Conservation (phyloP, 2,797 vertebrate genomes). For the Buphagus erythrorhynchus region DNA sequence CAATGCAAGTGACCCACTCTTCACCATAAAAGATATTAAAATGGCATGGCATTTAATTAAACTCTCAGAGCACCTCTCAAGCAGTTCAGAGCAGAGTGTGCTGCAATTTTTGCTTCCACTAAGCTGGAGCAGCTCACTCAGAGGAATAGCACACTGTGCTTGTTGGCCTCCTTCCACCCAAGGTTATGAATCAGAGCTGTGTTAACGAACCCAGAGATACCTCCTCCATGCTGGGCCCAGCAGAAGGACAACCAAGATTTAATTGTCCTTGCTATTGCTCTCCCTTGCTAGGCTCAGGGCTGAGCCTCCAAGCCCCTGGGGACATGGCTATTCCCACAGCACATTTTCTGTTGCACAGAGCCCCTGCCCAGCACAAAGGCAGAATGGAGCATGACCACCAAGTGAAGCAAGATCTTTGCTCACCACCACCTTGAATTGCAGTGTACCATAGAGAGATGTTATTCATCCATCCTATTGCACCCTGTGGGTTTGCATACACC, state of each 20-base stretch:
- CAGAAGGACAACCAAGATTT: background rate
- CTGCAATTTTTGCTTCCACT: background rate
- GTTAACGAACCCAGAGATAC: background rate
- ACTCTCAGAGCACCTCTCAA: background rate
- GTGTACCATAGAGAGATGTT: background rate
- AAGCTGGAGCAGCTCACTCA: background rate
- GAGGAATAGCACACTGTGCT: background rate
- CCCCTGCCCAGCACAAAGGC: background rate
- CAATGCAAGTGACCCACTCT: background rate
- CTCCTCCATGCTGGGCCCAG: background rate
- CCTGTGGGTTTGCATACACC: background rate
- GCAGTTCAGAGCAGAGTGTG: rapidly evolving
- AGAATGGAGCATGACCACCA: background rate
- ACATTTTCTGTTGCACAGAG: background rate
- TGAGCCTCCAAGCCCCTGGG: background rate
- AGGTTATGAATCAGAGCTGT: conserved; percentile 12
- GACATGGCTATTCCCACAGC: background rate
- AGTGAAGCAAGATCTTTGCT: background rate
- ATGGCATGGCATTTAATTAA: background rate
- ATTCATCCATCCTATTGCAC: background rate
- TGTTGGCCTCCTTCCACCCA: conserved; percentile 24
- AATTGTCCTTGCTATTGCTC: background rate
- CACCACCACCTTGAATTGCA: background rate
- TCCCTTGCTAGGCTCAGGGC: background rate
- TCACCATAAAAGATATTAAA: background rate